Evolutionary conservation across 2,888 invertebrate genomes (phyloP).

Genomic region (Autographa gamma): DNA sequence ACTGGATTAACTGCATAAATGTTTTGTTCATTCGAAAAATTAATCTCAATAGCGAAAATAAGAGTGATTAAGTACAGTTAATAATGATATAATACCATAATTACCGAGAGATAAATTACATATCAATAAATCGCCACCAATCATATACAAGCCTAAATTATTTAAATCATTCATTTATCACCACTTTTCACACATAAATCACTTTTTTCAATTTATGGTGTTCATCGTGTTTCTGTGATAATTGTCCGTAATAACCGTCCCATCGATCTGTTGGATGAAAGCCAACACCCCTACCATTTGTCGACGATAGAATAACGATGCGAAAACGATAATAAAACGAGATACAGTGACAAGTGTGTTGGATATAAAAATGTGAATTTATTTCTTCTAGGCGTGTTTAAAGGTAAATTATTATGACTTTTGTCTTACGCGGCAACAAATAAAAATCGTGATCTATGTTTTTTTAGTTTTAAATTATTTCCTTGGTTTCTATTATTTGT

Average conservation of each 20-base stretch:
- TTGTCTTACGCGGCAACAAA: constrained; percentile 40
- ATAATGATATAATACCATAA: constrained; percentile 10
- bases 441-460: constrained; percentile 47
- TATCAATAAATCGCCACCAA: constrained; percentile 35
- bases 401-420: constrained; percentile 47
- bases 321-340: constrained; percentile 40
- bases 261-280: constrained; percentile 64
- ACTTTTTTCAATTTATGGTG: constrained; percentile 52
- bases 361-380: constrained; percentile 51
- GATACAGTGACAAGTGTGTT: constrained; percentile 40
- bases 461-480: constrained; percentile 1
- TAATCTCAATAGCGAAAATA: neutral
- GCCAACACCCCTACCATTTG: constrained; percentile 63
- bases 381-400: constrained; percentile 42
- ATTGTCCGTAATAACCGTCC: constrained; percentile 62
- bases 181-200: constrained; percentile 21
- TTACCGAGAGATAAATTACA: constrained; percentile 9
- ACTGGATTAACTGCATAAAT: neutral
- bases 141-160: constrained; percentile 29
- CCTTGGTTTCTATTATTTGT: constrained; percentile 3
- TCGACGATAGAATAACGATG: constrained; percentile 54
- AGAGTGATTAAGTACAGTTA: neutral
- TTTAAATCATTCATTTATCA: constrained; percentile 38
- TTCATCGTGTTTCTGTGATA: constrained; percentile 63
- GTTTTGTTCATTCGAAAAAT: too few species aligned